These are phyloP conservation scores for Monopis laevigella DNA, from an alignment of 2,888 invertebrate species.

Conservation along the genomic window DNA sequence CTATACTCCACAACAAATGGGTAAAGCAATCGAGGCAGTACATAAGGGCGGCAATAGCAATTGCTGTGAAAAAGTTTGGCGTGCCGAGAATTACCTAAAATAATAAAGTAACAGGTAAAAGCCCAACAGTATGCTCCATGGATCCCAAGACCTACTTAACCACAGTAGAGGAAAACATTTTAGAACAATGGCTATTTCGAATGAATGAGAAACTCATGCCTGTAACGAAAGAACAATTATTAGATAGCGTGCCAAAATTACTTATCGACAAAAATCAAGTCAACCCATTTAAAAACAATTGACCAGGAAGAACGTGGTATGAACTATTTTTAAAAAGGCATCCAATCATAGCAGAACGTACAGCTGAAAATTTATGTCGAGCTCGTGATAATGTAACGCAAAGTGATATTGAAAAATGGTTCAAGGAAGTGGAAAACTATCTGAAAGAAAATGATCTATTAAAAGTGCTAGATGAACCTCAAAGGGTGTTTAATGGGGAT, in stretches of 20 bases:
- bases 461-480: slow-evolving; percentile 20
- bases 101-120: slow-evolving; percentile 10
- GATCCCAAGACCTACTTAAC: slow-evolving; percentile 16
- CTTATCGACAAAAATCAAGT: slow-evolving; percentile 14
- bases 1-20: slow-evolving; percentile 17
- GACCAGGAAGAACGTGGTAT: slow-evolving; percentile 22
- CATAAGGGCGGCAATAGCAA: slow-evolving; percentile 21
- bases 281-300: slow-evolving; percentile 19
- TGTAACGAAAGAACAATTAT: no score
- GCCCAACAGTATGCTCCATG: slow-evolving; percentile 10
- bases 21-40: slow-evolving; percentile 14
- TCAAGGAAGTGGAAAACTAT: slow-evolving; percentile 19
- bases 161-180: slow-evolving; percentile 16
- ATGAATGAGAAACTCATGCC: no score
- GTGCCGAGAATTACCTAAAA: slow-evolving; percentile 7
- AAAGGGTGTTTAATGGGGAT: slow-evolving; percentile 25
- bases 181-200: no score
- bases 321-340: slow-evolving; percentile 19
- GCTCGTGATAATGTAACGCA: slow-evolving; percentile 20
- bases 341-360: slow-evolving; percentile 15
- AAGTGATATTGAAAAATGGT: slow-evolving; percentile 21
- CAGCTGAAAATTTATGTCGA: slow-evolving; percentile 15
- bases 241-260: slow-evolving; percentile 20
- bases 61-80: slow-evolving; percentile 10
- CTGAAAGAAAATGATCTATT: slow-evolving; percentile 17